A percentile compares a stretch with the other conserved stretches of the same genome.
Evolutionary conservation across 2,888 invertebrate genomes (phyloP).

Genomic region (Lamellibrachia satsuma): DNA sequence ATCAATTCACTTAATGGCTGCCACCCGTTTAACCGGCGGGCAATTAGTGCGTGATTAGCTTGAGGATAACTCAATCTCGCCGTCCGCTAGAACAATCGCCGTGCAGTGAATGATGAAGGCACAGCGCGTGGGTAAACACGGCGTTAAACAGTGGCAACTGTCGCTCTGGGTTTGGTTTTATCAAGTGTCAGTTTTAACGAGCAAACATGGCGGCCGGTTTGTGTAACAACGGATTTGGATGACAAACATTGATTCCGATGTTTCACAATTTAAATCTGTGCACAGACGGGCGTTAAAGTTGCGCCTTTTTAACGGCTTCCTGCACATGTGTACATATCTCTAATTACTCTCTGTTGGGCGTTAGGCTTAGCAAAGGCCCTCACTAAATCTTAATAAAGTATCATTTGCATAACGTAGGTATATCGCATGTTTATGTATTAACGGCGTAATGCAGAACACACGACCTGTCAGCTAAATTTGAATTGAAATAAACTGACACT

Average conservation of each 20-base stretch:
- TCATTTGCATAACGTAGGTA: neutral
- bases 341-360: neutral
- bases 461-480: neutral
- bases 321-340: neutral
- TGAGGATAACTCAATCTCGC: slow-evolving; percentile 6
- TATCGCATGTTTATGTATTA: neutral
- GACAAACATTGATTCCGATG: slow-evolving; percentile 17
- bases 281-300: neutral
- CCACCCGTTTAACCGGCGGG: slow-evolving; percentile 5
- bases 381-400: neutral
- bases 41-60: neutral
- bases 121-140: neutral
- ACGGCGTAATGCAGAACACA: neutral
- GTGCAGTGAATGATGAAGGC: neutral
- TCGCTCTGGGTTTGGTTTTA: neutral
- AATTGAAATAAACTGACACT: neutral
- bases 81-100: neutral
- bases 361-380: neutral
- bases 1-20: slow-evolving; percentile 12
- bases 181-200: slow-evolving; percentile 17
- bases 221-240: slow-evolving; percentile 12
- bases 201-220: neutral
- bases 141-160: neutral
- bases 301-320: neutral
- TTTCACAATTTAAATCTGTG: neutral